phyloP scores from a whole-genome alignment of 2,113 vertebrate species.

The Pseudopipra pipra region DNA sequence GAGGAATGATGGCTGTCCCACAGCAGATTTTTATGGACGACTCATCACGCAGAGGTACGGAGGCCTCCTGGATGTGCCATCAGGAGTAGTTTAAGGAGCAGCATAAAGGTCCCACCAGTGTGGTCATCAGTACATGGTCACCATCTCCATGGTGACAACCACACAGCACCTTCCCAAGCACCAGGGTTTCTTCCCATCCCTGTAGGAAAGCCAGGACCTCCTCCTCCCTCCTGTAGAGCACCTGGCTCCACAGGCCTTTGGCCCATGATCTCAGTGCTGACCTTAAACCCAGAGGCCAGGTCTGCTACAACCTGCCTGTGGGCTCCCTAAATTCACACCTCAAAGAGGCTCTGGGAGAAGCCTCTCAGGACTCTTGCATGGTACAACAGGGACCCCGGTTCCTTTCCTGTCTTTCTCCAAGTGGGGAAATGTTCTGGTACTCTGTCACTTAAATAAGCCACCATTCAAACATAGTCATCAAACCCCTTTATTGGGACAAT shows the following conservation, averaged over 20 bases:
- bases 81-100: rapidly evolving
- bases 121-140: not conserved
- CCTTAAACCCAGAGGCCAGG: not conserved
- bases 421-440: not conserved
- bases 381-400: rapidly evolving
- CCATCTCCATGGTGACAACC: not conserved
- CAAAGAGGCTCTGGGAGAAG: not conserved
- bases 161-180: not conserved
- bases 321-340: not conserved
- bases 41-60: not conserved
- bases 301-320: not conserved
- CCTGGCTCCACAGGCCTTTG: not conserved
- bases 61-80: not conserved
- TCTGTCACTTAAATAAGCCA: not conserved
- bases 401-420: not conserved
- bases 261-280: rapidly evolving
- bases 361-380: not conserved
- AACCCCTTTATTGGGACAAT: constrained; percentile 26
- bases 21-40: not conserved
- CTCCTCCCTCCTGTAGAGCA: not conserved
- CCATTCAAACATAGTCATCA: not conserved
- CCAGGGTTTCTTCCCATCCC: not conserved
- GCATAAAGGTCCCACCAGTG: not conserved
- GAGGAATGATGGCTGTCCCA: not conserved
- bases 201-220: not conserved